Evolutionary conservation across 1,140 invertebrate species (phyloP), one percentile per base, ranked within the genome.

Genomic region (Galendromus occidentalis): DNA sequence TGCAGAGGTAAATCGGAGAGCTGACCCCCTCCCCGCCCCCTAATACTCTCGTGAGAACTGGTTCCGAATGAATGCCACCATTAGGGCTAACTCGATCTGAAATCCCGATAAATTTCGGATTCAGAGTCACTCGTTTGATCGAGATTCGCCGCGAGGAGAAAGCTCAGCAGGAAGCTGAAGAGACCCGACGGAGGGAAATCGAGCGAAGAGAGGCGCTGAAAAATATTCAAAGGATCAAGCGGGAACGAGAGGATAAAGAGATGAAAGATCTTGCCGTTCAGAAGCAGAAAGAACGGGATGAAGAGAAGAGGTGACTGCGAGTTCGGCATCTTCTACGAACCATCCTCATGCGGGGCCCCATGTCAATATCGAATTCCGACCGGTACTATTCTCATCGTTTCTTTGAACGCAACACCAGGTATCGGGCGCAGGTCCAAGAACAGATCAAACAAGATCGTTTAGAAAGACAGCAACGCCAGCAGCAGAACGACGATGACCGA

Each of bases 231-330:
- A 83, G 83, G 70, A 72, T 86, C 45, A 83, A 85, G 71, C 76
- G 80, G 67, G 81, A 79, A 74, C 83, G 85, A 69, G 81, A 86
- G 41, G 86, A 90, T 1, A 79, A 83, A 69, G 84, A 90, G 71
- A 69, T 85, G 2, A 85, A 84, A 70, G 79, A 85, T 72, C 69
- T 82, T 39, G 76, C 75, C 45, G 78, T 79, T 45, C 75, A 84
- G 71, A 80, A 85, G 68, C 83, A 84, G 68, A 81, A 83, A 65
- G 85, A 86, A 68, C 86, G 83, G 72, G 77, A 81, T 67, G 84
- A 83, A 65, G 84, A 86, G 82, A 87, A 68, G 79, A 81, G 51
- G 51, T 59, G 9, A 14, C 1, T 25, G 1, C 20, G 33, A 39
- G 33, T 9, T 39, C 33, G 33, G 4, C 33, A 6, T 39, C 4